phyloP scores from a whole-genome alignment of 1,140 invertebrate genomes.

The Ephestia elutella region DNA sequence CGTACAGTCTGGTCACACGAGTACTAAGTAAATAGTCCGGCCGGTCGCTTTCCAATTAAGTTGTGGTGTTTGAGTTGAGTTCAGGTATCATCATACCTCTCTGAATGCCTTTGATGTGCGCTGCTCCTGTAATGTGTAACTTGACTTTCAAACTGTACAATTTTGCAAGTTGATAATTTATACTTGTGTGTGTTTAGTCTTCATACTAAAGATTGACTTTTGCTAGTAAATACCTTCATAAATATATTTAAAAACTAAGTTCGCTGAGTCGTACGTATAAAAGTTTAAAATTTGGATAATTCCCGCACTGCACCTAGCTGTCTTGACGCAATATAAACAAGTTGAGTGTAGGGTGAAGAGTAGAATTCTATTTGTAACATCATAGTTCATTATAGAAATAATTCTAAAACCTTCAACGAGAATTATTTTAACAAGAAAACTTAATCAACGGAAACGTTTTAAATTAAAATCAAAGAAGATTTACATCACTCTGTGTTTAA shows the following conservation, averaged over 20 bases:
- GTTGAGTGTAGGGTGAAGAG: no score
- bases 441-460: not conserved
- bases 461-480: conserved; percentile 14
- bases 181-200: no score
- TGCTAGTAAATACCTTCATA: no score
- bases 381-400: no score
- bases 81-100: conserved; percentile 40
- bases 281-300: no score
- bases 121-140: conserved; percentile 40
- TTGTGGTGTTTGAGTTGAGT: conserved; percentile 43
- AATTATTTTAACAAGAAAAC: not conserved
- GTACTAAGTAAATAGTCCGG: conserved; percentile 51
- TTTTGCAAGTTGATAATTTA: no score
- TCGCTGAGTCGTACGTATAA: no score
- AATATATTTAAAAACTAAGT: no score
- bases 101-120: conserved; percentile 45
- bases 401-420: not conserved
- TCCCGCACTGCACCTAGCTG: no score
- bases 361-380: not conserved
- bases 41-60: conserved; percentile 60
- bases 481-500: conserved; percentile 15
- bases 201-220: not conserved
- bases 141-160: conserved; percentile 7
- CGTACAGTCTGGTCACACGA: conserved; percentile 49
- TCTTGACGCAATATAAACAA: no score